phyloP scores from a whole-genome alignment of 2,113 vertebrate genomes.

The Cynopterus brachyotis region DNA sequence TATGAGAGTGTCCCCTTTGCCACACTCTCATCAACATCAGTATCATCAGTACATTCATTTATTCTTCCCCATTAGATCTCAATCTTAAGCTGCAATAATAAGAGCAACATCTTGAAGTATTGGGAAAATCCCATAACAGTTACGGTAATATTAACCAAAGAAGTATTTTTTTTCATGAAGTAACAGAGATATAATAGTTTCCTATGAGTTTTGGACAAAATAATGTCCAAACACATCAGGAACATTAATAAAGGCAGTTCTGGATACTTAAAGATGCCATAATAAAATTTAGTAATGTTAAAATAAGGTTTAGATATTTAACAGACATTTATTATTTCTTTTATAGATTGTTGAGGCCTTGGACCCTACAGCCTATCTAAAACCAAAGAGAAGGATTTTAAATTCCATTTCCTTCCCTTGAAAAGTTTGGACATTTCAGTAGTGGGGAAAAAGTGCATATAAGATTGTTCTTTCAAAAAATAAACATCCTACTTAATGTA shows the following conservation, averaged over 20 bases:
- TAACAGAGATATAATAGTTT: neutral
- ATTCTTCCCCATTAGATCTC: neutral
- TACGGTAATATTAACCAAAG: neutral
- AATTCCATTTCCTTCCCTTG: neutral
- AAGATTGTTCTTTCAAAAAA: constrained; percentile 25
- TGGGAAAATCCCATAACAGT: neutral
- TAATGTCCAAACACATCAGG: neutral
- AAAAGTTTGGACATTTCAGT: neutral
- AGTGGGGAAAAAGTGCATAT: neutral
- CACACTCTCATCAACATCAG: neutral
- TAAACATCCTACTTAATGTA: neutral
- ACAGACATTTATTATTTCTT: neutral
- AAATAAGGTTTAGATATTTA: neutral
- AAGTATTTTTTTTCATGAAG: neutral
- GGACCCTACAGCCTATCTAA: neutral
- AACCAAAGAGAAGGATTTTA: constrained; percentile 20
- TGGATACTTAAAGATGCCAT: neutral
- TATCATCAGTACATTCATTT: neutral
- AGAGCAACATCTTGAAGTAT: neutral
- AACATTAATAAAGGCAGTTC: neutral
- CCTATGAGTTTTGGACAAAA: neutral
- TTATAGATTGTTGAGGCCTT: neutral
- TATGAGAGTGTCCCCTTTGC: neutral
- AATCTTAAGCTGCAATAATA: neutral
- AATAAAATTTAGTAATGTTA: neutral